phyloP scores from a whole-genome alignment of 2,113 vertebrate genomes.

The Corythornis madagascariensis region DNA sequence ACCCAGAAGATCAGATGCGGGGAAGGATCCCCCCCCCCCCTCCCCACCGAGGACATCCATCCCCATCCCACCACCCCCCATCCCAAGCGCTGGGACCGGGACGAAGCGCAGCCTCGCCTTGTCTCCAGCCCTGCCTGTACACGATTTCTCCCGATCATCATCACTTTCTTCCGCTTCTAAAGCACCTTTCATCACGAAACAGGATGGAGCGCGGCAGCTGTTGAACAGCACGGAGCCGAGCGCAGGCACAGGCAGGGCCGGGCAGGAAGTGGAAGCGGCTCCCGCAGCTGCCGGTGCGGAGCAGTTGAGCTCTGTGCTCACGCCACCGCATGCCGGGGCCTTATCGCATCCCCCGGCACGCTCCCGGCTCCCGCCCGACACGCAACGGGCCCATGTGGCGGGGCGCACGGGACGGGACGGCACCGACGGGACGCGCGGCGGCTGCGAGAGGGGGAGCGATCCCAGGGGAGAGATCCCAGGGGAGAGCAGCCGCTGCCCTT shows the following conservation, averaged over 20 bases:
- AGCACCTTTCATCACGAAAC: conserved; percentile 44
- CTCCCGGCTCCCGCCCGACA: not conserved
- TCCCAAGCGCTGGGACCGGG: not conserved
- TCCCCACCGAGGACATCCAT: not conserved
- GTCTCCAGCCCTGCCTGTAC: conserved; percentile 5
- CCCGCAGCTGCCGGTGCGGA: not conserved
- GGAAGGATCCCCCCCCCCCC: accelerated
- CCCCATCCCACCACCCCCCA: not conserved
- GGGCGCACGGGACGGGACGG: not conserved
- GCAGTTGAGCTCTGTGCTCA: not conserved
- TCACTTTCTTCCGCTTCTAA: not conserved
- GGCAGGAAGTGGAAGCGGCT: conserved; percentile 39
- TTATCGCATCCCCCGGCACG: not conserved
- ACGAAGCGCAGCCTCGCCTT: not conserved
- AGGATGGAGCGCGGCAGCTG: conserved; percentile 44
- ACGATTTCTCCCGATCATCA: not conserved
- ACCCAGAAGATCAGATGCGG: not conserved
- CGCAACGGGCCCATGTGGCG: not conserved
- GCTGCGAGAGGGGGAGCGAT: not conserved
- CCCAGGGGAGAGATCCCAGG: accelerated
- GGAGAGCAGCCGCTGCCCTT: not conserved
- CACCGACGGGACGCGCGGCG: not conserved
- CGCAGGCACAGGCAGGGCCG: not conserved
- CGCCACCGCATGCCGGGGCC: conserved; percentile 4
- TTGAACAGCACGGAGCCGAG: not conserved